Evolutionary conservation across 2,888 invertebrate species (phyloP), one percentile per base, ranked within the genome.

Genomic region (Tachina grossa): DNA sequence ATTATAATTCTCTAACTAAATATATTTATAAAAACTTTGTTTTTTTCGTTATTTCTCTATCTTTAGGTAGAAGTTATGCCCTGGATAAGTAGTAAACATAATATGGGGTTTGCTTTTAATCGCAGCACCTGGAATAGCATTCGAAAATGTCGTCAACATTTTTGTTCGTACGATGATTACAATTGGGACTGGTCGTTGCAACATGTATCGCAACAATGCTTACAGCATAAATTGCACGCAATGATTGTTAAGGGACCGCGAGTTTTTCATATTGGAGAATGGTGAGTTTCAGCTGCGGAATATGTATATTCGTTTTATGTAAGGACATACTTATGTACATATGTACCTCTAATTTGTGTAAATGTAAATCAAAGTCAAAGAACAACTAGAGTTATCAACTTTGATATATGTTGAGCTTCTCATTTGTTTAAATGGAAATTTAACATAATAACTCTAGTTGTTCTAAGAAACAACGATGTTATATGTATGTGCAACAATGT

Each of bases 131-230:
- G 99, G 98, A 94, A 94, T 81, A 95, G 95, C 88, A 95, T 99
- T 59, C 95, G 96, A 90, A 94, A 94, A 43, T 96, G 98, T 90
- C 95, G 96, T 9, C 94, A 96, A 43, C 95, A 96, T 90, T 99
- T 99, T 93, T 99, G 99, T 93, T 95, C 96, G 2, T 99, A 98
- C 93, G 99, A 99, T 91, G 99, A 99, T 91, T 99, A 99, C 93
- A 99, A 99, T 92, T 99, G 99, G 99, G 99, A 99, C 90, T 99
- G 99, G 97, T 98, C 98, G 0, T 93, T 99, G 87, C 96, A 98
- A 87, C 97, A 98, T 91, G 94, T 98, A 72, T 97, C 98, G 1
- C 97, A 97, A 92, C 96, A 96, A 88, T 96, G 97, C 90, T 94
- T 97, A 83, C 94, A 94, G 0, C 93, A 94, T 79, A 97, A 96